These are phyloP conservation scores for Aspiorhynchus laticeps DNA, from an alignment of 2,113 vertebrate genomes.

Conservation along the genomic window DNA sequence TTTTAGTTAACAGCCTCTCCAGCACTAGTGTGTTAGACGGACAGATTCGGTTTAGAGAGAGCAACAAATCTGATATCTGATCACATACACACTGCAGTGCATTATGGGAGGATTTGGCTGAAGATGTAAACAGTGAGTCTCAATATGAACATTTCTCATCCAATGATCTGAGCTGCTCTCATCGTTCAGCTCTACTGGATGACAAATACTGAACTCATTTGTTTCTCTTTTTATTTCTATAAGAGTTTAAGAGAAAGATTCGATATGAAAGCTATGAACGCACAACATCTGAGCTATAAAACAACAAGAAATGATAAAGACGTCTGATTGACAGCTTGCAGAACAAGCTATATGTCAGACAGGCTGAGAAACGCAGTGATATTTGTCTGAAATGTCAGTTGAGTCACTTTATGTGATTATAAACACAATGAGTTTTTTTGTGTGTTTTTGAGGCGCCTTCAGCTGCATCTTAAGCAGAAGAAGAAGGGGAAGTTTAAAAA, in stretches of 20 bases:
- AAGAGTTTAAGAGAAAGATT: not conserved
- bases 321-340: not conserved
- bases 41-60: not conserved
- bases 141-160: not conserved
- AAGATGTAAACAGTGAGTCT: not conserved
- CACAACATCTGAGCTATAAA: not conserved
- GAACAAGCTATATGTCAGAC: not conserved
- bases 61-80: not conserved
- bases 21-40: not conserved
- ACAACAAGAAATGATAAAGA: not conserved
- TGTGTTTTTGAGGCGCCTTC: not conserved
- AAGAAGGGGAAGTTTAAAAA: not conserved
- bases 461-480: not conserved
- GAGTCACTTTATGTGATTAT: not conserved
- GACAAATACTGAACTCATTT: not conserved
- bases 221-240: not conserved
- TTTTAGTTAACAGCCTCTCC: not conserved
- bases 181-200: not conserved
- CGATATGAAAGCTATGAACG: not conserved
- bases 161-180: not conserved
- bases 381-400: conserved; percentile 33
- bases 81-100: not conserved
- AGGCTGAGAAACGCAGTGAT: not conserved
- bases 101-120: not conserved
- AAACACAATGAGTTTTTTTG: not conserved